phyloP scores from a whole-genome alignment of 1,140 invertebrate species.

The Papilio xuthus region DNA sequence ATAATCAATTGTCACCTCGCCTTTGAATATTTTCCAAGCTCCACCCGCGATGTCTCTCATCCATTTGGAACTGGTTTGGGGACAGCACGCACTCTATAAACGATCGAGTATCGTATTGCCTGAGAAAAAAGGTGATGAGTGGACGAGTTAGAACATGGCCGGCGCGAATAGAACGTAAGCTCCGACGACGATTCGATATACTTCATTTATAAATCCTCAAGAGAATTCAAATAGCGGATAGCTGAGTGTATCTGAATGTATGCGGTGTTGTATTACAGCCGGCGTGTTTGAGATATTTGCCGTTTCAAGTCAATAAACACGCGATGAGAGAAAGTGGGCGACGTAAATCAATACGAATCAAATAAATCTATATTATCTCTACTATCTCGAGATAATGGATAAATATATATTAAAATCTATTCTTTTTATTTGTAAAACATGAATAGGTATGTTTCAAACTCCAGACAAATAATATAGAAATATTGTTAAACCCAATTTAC shows the following conservation, averaged over 20 bases:
- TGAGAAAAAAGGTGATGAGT: constrained; percentile 79
- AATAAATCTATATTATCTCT: constrained; percentile 36
- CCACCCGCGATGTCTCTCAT: constrained; percentile 61
- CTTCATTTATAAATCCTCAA: constrained; percentile 61
- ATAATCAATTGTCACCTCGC: constrained; percentile 79
- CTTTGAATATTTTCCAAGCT: constrained; percentile 66
- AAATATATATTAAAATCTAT: background rate
- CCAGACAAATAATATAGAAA: background rate
- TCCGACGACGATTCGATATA: constrained; percentile 54
- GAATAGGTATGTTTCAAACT: background rate
- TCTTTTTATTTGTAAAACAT: background rate
- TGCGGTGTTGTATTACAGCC: constrained; percentile 60
- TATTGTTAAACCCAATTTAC: too few species aligned
- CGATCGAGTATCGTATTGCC: constrained; percentile 76
- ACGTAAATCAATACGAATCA: constrained; percentile 40
- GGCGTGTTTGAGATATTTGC: constrained; percentile 67
- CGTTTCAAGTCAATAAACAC: constrained; percentile 40
- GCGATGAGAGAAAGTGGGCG: constrained; percentile 27
- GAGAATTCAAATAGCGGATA: constrained; percentile 49
- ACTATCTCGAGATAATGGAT: background rate
- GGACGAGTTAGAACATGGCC: constrained; percentile 59
- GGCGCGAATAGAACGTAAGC: constrained; percentile 67
- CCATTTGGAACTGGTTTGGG: constrained; percentile 74
- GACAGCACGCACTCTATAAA: constrained; percentile 69
- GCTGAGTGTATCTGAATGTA: constrained; percentile 49